Percentiles rank a stretch among this genome's conserved stretches.
These are phyloP conservation scores for Ladona fulva DNA, from an alignment of 1,140 invertebrate species.

Conservation along the genomic window DNA sequence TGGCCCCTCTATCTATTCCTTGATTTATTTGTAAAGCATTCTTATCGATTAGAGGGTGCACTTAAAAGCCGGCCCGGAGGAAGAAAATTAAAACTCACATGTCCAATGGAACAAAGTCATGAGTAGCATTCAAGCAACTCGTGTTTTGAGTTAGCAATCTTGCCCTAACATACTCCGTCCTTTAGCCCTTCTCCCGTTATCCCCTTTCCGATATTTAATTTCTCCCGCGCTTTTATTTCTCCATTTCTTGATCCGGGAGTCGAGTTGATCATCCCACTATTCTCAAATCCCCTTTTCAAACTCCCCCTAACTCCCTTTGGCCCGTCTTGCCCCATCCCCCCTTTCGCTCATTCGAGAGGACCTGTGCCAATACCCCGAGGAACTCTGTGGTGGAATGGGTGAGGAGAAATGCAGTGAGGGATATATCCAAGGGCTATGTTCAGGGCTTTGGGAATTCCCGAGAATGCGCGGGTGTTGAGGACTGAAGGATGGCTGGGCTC, in stretches of 20 bases:
- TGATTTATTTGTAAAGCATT: no score
- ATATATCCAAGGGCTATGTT: background rate
- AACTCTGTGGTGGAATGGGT: background rate
- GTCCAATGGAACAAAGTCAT: no score
- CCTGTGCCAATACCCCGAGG: background rate
- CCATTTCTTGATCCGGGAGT: background rate
- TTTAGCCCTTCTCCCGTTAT: background rate
- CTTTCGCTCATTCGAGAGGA: background rate
- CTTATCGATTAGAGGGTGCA: no score
- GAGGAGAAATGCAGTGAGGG: background rate
- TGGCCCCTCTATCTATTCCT: no score
- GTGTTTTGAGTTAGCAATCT: background rate
- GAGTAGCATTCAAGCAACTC: no score
- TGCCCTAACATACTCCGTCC: background rate
- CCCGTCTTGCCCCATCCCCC: background rate
- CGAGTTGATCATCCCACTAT: background rate
- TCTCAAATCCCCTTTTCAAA: background rate
- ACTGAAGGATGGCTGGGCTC: background rate
- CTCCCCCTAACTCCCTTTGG: background rate
- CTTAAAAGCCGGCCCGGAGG: no score
- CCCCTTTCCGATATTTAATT: slow-evolving; percentile 6
- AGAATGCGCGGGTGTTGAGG: background rate
- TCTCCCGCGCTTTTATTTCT: background rate
- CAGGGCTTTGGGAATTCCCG: background rate
- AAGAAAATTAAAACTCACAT: no score